Evolutionary conservation across 2,888 invertebrate genomes (phyloP).

Genomic region (Trichacis sp.): DNA sequence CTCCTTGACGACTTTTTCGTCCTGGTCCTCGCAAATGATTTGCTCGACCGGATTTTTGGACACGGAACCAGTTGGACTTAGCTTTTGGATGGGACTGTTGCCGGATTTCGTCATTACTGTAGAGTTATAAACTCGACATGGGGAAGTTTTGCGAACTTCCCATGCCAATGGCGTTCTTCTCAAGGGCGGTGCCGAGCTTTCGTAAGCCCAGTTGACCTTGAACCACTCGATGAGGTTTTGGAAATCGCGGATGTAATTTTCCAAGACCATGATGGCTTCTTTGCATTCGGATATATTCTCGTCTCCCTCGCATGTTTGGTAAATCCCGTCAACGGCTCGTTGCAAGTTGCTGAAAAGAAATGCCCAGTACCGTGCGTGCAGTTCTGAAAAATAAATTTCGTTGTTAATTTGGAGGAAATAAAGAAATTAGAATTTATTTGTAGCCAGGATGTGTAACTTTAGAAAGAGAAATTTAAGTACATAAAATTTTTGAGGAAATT

Average conservation of each 20-base stretch:
- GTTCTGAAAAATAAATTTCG: slow-evolving; percentile 71
- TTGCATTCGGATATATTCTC: slow-evolving; percentile 95
- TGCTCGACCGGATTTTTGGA: slow-evolving; percentile 65
- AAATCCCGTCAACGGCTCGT: slow-evolving; percentile 93
- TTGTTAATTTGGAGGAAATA: no score
- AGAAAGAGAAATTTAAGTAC: no score
- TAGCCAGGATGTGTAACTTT: no score
- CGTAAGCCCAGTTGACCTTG: slow-evolving; percentile 92
- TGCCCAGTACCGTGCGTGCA: slow-evolving; percentile 95
- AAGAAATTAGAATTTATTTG: no score
- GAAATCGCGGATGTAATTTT: slow-evolving; percentile 95
- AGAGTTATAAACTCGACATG: slow-evolving; percentile 62
- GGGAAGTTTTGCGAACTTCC: slow-evolving; percentile 92
- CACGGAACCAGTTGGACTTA: slow-evolving; percentile 55
- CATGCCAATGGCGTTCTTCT: slow-evolving; percentile 92
- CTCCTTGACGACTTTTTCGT: slow-evolving; percentile 39
- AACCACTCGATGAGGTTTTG: slow-evolving; percentile 94
- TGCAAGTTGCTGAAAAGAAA: slow-evolving; percentile 94
- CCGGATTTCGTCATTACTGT: slow-evolving; percentile 55
- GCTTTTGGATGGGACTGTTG: slow-evolving; percentile 68
- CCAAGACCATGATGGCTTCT: slow-evolving; percentile 94
- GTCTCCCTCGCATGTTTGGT: slow-evolving; percentile 94
- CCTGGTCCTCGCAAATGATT: slow-evolving; percentile 44
- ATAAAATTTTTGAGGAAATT: no score
- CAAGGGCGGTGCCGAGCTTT: slow-evolving; percentile 86